phyloP scores from a whole-genome alignment of 2,797 vertebrate genomes.

The Chloroceryle inda region DNA sequence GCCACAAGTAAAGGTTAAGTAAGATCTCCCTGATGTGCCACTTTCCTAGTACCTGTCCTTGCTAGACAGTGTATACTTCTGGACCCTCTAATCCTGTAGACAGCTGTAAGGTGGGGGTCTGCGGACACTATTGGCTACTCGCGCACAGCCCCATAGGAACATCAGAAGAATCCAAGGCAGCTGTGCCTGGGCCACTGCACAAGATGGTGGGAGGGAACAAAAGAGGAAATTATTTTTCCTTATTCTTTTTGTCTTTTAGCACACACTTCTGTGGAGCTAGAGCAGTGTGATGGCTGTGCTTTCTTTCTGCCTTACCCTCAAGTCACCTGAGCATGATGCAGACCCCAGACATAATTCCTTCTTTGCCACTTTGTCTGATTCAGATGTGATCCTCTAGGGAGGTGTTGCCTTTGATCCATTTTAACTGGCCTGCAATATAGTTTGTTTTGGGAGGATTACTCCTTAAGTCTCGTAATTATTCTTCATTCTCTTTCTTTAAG shows the following conservation, averaged over 20 bases:
- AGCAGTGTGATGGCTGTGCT: background rate
- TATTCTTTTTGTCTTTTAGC: background rate
- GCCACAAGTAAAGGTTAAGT: background rate
- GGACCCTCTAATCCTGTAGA: background rate
- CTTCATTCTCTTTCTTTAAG: conserved; percentile 22
- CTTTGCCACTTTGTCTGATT: background rate
- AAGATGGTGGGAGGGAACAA: background rate
- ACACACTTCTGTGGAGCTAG: background rate
- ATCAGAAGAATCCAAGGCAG: background rate
- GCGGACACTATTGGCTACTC: background rate
- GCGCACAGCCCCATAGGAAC: rapidly evolving
- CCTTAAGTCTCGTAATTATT: background rate
- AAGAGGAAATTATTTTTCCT: background rate
- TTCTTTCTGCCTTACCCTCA: background rate
- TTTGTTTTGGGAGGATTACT: background rate
- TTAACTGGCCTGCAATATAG: background rate
- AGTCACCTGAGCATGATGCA: background rate
- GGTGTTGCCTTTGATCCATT: background rate
- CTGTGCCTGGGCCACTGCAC: background rate
- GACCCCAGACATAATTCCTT: background rate
- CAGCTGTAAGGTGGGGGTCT: background rate
- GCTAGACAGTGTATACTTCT: background rate
- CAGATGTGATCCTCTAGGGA: background rate
- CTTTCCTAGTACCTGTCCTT: background rate
- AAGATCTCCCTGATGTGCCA: background rate